A percentile compares a stretch with the other conserved stretches of the same genome.
phyloP scores from a whole-genome alignment of 2,797 vertebrate genomes.

The Erpetoichthys calabaricus region DNA sequence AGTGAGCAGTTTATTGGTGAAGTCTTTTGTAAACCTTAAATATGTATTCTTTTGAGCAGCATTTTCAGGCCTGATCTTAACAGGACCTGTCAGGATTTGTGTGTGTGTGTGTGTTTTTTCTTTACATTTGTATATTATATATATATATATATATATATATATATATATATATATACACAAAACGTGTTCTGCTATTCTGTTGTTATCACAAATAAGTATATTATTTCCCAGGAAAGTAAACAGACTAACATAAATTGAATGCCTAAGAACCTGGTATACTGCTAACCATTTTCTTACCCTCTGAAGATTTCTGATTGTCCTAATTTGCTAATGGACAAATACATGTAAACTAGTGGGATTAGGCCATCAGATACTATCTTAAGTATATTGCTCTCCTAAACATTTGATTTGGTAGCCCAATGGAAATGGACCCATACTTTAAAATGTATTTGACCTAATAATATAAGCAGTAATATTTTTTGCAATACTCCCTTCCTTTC shows the following conservation, averaged over 20 bases:
- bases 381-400: no score
- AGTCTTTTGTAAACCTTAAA: constrained; percentile 51
- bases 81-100: constrained; percentile 24
- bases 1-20: constrained; percentile 39
- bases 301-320: no score
- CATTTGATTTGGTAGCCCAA: not conserved
- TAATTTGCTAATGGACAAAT: no score
- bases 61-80: constrained; percentile 30
- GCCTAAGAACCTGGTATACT: not conserved
- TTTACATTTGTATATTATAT: constrained; percentile 19
- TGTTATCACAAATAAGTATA: not conserved
- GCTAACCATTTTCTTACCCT: no score
- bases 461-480: not conserved
- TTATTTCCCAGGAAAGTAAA: not conserved
- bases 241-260: not conserved
- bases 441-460: not conserved
- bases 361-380: no score
- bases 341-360: no score
- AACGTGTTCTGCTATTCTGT: not conserved
- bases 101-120: constrained; percentile 21
- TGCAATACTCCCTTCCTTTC: not conserved
- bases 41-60: constrained; percentile 25
- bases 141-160: no score
- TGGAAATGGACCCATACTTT: not conserved
- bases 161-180: no score